Conservation (phyloP, 1,140 invertebrate species). For the Yoshiicerus persimilis region DNA sequence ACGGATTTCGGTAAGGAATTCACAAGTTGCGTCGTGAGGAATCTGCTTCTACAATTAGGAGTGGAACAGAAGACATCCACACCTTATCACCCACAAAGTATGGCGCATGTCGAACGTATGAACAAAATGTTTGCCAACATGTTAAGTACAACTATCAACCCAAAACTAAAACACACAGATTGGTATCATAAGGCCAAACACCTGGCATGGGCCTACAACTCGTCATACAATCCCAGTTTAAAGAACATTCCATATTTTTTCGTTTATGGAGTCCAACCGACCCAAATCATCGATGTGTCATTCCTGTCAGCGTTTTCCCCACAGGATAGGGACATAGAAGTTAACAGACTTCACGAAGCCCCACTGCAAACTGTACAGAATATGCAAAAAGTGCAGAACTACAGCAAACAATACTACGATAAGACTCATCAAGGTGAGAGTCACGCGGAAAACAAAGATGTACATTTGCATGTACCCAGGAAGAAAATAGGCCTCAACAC, state of each 20-base stretch:
- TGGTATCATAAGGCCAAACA: neutral
- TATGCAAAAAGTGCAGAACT: neutral
- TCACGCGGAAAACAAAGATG: neutral
- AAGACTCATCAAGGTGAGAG: neutral
- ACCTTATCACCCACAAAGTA: slow-evolving; percentile 43
- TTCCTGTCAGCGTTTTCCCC: neutral
- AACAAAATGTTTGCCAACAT: slow-evolving; percentile 43
- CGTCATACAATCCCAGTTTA: neutral
- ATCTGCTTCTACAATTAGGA: slow-evolving; percentile 7
- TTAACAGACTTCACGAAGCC: neutral
- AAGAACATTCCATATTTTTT: neutral
- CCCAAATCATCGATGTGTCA: neutral
- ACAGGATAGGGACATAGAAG: neutral
- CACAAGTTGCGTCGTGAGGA: neutral
- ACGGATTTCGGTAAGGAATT: slow-evolving; percentile 45
- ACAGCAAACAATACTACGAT: neutral
- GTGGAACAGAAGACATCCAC: slow-evolving; percentile 20
- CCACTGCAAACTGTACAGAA: neutral
- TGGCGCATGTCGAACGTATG: slow-evolving; percentile 43
- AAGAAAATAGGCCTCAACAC: neutral
- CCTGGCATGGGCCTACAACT: neutral
- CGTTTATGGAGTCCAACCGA: neutral
- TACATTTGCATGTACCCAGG: neutral
- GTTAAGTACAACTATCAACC: neutral
- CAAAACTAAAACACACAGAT: neutral